Percentiles rank a stretch among this genome's conserved stretches.
Evolutionary conservation across 1,140 invertebrate genomes (phyloP).

Genomic region (Samia ricini): DNA sequence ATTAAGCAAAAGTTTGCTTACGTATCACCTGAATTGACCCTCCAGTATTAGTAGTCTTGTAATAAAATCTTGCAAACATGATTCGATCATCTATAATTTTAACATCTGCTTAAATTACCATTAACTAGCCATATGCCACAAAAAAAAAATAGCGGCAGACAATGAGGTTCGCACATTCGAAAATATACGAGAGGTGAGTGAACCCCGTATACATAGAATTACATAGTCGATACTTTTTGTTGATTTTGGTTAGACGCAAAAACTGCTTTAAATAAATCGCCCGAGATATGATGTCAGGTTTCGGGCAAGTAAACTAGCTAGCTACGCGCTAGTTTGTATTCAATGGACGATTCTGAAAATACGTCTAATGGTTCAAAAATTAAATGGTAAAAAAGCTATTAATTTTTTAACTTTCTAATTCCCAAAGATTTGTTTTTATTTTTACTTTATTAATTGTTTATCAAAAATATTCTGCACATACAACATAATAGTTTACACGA

Average conservation of each 20-base stretch:
- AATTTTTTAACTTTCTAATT: background rate
- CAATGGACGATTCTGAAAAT: slow-evolving; percentile 11
- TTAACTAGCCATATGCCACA: slow-evolving; percentile 60
- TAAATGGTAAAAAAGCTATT: background rate
- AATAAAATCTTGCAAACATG: background rate
- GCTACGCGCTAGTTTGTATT: slow-evolving; percentile 28
- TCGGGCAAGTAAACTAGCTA: slow-evolving; percentile 20
- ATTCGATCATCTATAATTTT: slow-evolving; percentile 14
- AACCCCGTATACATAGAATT: slow-evolving; percentile 53
- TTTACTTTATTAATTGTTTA: too few species aligned
- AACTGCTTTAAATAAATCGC: slow-evolving; percentile 58
- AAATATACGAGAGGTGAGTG: slow-evolving; percentile 64
- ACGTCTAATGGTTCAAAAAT: background rate
- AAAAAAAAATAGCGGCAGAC: slow-evolving; percentile 66
- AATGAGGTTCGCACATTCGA: slow-evolving; percentile 69
- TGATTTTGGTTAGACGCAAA: slow-evolving; percentile 46
- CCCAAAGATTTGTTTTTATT: background rate
- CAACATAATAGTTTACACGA: too few species aligned
- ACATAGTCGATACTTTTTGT: slow-evolving; percentile 67
- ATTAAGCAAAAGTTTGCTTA: too few species aligned
- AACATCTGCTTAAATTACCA: slow-evolving; percentile 42
- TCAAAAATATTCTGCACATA: background rate
- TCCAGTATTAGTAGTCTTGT: background rate
- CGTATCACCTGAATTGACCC: too few species aligned
- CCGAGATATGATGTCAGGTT: slow-evolving; percentile 38